Evolutionary conservation across 2,797 vertebrate species (phyloP).

Genomic region (Fringilla coelebs): DNA sequence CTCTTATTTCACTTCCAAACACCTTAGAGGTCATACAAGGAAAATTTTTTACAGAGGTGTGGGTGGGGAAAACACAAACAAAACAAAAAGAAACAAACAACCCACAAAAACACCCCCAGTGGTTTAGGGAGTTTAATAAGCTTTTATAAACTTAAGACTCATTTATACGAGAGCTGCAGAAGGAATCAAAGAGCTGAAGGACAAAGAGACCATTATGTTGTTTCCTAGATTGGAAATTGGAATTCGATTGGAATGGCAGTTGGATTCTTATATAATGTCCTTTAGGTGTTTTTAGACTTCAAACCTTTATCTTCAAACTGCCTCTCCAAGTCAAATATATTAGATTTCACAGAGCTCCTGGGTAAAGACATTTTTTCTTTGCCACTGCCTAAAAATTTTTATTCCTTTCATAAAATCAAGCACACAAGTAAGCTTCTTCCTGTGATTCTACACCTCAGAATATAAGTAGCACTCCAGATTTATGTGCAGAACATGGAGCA

Average conservation of each 20-base stretch:
- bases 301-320: not conserved
- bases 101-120: not conserved
- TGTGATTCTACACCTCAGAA: not conserved
- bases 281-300: not conserved
- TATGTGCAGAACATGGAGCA: not conserved
- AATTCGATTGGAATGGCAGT: not conserved
- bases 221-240: not conserved
- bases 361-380: not conserved
- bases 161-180: not conserved
- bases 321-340: not conserved
- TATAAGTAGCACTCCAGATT: not conserved
- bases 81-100: not conserved
- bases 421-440: not conserved
- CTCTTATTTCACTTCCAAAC: not conserved
- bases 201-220: not conserved
- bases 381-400: accelerated
- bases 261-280: not conserved
- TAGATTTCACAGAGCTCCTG: not conserved
- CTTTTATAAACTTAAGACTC: not conserved
- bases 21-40: not conserved
- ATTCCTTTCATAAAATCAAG: not conserved
- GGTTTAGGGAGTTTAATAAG: not conserved
- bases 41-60: accelerated
- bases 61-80: not conserved
- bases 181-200: not conserved